Base-by-base conservation (phyloP, 1,140 invertebrate genomes). In the Neodiprion virginianus region DNA sequence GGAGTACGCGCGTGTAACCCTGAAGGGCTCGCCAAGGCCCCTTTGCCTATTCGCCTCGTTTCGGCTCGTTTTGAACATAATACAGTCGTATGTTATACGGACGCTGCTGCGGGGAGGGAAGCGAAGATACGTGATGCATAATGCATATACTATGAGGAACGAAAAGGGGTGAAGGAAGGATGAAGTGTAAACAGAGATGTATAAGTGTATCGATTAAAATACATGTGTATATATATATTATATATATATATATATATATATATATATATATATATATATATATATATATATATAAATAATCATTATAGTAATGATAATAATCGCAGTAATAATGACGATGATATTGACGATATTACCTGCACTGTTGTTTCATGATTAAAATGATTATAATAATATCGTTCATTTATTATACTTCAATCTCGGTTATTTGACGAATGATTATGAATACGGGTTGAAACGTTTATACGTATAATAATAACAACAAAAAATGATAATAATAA, bases 161-260 rank as follows among this genome's bases (percentile, higher is more conserved):
- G n/a, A 69, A 23, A 69, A 7, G 40, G 67, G 67, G 11, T 21
- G 14, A 7, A 47, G 21, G 14, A 69, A 69, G 7, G 21, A 17
- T 12, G 23, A 69, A 69, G 67, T 69, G 67, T 69, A 69, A 21
- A 69, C 67, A 14, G 11, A 47, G 67, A 23, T 7, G 11, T 69
- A 40, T 40, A 40, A 23, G 67, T 69, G 67, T 69, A 69, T 69
- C 67, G 67, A 69, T 69, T 69, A 69, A 69, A 69, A 69, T 69
- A 69, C 28, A 65, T 65, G 7, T 3, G 7, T 65, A 65, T 65
- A 65, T 14, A 11, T 14, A 17, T 69, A 65, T 65, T 17, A 11
- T 14, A n/a, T 65, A 65, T 3, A 65, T 14, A 14, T 4, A 65
- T 65, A 65, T 65, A 23, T 17, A 11, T 14, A n/a, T 65, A 65